These are phyloP conservation scores for Amphiprion ocellaris DNA, from an alignment of 2,113 vertebrate species.

Conservation along the genomic window DNA sequence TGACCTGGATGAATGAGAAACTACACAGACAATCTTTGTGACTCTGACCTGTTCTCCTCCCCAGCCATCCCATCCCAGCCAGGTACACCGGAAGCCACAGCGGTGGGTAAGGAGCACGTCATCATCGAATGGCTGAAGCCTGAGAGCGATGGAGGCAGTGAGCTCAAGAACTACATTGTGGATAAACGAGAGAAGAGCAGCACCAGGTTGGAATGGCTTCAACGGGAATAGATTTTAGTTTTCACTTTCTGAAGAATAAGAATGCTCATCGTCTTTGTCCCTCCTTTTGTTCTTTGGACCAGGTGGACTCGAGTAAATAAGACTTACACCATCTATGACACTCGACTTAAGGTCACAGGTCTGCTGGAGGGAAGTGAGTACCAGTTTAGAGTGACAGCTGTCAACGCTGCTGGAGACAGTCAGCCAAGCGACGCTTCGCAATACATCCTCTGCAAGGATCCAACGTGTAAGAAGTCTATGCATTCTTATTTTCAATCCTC, in stretches of 20 bases:
- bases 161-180: slow-evolving; percentile 95
- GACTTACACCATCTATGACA: slow-evolving; percentile 95
- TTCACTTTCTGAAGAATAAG: background rate
- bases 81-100: slow-evolving; percentile 89
- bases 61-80: slow-evolving; percentile 92
- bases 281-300: slow-evolving; percentile 33
- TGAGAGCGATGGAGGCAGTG: slow-evolving; percentile 95
- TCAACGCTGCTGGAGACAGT: slow-evolving; percentile 95
- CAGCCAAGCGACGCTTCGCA: slow-evolving; percentile 94
- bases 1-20: too few species aligned
- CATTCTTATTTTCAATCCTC: background rate
- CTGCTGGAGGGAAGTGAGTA: slow-evolving; percentile 96
- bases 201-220: slow-evolving; percentile 83
- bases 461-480: slow-evolving; percentile 89
- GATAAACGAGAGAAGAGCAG: slow-evolving; percentile 97
- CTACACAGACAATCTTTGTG: background rate
- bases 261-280: background rate
- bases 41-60: slow-evolving; percentile 14
- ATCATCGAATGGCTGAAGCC: slow-evolving; percentile 97
- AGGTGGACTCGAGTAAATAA: slow-evolving; percentile 98
- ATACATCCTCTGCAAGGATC: slow-evolving; percentile 94
- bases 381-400: slow-evolving; percentile 96
- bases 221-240: background rate
- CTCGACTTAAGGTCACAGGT: slow-evolving; percentile 93
- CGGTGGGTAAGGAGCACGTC: slow-evolving; percentile 92